Evolutionary conservation across 2,797 vertebrate genomes (phyloP).

Genomic region (Hypotaenidia philippensis): DNA sequence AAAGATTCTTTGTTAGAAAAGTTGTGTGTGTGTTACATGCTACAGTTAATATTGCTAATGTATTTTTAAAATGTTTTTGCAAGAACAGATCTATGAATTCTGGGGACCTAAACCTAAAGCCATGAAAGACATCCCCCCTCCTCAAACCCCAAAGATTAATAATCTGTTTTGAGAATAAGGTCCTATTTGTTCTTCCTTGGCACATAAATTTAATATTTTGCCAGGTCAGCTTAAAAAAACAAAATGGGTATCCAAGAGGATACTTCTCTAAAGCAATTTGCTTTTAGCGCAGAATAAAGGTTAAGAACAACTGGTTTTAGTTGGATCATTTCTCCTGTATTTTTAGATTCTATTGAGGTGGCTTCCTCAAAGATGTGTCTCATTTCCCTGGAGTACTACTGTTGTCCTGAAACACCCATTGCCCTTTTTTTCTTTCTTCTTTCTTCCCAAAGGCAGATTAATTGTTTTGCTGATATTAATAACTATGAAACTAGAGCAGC

Average conservation of each 20-base stretch:
- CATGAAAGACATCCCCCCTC: not conserved
- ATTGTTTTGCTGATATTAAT: slow-evolving; percentile 55
- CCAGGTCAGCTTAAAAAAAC: not conserved
- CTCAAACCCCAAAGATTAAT: not conserved
- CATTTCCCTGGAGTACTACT: slow-evolving; percentile 11
- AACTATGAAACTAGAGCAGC: not conserved
- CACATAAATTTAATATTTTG: not conserved
- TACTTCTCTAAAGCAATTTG: not conserved
- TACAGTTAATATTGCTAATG: not conserved
- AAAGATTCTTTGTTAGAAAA: not conserved
- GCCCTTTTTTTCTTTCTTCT: not conserved
- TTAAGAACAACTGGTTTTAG: not conserved
- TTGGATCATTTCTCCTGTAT: slow-evolving; percentile 10
- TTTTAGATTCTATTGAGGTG: slow-evolving; percentile 59
- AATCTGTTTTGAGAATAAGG: not conserved
- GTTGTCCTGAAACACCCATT: slow-evolving; percentile 38
- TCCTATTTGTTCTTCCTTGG: not conserved
- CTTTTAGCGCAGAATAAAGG: not conserved
- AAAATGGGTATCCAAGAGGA: not conserved
- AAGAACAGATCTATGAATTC: not conserved
- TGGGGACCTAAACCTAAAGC: not conserved
- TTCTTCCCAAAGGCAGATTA: not conserved
- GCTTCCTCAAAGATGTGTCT: slow-evolving; percentile 30
- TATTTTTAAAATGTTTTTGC: not conserved
- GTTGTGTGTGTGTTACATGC: not conserved